A percentile compares a stretch with the other conserved stretches of the same genome.
These are phyloP conservation scores for Camponotus pennsylvanicus DNA, from an alignment of 1,140 invertebrate genomes.

Conservation along the genomic window DNA sequence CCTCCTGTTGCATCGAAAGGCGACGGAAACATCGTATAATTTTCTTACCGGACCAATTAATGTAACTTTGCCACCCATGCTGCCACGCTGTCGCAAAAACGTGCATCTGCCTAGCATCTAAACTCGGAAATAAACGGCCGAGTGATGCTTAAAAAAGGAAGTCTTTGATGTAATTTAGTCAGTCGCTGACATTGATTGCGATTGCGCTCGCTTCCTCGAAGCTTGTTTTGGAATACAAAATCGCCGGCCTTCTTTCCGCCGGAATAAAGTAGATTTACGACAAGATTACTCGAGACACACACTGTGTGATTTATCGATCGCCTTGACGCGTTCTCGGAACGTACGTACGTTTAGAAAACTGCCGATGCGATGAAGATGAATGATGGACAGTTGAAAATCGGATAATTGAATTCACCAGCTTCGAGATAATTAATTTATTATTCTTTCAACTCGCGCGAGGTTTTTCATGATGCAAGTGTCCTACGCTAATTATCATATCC, in stretches of 20 bases:
- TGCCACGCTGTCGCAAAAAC: conserved; percentile 54
- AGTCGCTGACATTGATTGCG: conserved; percentile 17
- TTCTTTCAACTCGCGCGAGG: not conserved
- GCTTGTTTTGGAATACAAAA: conserved; percentile 33
- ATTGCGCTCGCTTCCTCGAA: conserved; percentile 9
- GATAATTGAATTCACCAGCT: conserved; percentile 43
- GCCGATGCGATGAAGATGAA: conserved; percentile 43
- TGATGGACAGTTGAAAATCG: conserved; percentile 38
- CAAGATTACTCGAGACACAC: conserved; percentile 32
- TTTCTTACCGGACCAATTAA: conserved; percentile 62
- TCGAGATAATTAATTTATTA: conserved; percentile 34
- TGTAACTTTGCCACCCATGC: conserved; percentile 62
- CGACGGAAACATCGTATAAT: conserved; percentile 63
- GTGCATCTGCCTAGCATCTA: not conserved
- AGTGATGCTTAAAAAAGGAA: conserved; percentile 13
- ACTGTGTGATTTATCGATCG: conserved; percentile 51
- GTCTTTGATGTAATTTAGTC: conserved; percentile 44
- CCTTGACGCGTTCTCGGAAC: conserved; percentile 54
- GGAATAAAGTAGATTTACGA: conserved; percentile 52
- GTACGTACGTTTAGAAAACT: conserved; percentile 37
- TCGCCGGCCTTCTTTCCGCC: conserved; percentile 34
- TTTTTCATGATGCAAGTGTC: not conserved
- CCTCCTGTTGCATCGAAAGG: conserved; percentile 50
- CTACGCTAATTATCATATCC: not conserved
- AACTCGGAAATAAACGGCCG: conserved; percentile 8